Evolutionary conservation across 1,140 invertebrate species (phyloP).

Genomic region (Bursaphelenchus mucronatus): DNA sequence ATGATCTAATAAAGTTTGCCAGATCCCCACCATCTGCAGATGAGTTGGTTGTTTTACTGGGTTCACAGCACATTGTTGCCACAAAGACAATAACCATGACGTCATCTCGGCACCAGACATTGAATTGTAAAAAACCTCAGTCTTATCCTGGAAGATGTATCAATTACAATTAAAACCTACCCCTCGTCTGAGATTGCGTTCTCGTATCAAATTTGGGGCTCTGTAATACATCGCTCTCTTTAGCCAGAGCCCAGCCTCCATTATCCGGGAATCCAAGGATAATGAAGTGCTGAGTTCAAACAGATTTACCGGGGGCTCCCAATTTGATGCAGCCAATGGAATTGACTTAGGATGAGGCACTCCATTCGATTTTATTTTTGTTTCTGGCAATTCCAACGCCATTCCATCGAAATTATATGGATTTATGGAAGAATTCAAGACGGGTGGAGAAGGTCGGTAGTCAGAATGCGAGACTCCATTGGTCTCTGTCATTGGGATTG

Average conservation of each 20-base stretch:
- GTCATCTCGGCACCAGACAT: conserved; percentile 71
- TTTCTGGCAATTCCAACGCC: conserved; percentile 19
- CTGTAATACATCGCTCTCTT: conserved; percentile 37
- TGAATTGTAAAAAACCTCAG: conserved; percentile 24
- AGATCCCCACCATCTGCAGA: conserved; percentile 74
- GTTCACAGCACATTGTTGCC: conserved; percentile 41
- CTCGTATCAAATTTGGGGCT: conserved; percentile 37
- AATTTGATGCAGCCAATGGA: background rate
- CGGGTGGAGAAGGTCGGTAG: too few relatives aligned
- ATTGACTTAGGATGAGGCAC: too few relatives aligned
- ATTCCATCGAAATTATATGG: conserved; percentile 18
- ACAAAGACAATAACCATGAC: conserved; percentile 69
- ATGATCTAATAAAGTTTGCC: conserved; percentile 78
- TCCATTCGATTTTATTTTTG: background rate
- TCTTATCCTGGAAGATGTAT: conserved; percentile 16
- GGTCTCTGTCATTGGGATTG: too few relatives aligned
- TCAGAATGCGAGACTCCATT: too few relatives aligned
- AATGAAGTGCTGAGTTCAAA: conserved; percentile 42
- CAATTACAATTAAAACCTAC: conserved; percentile 26
- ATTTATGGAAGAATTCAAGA: too few relatives aligned
- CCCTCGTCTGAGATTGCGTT: conserved; percentile 32
- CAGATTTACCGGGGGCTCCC: conserved; percentile 27
- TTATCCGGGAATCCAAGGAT: conserved; percentile 39
- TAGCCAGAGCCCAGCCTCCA: conserved; percentile 37
- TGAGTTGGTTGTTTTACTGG: conserved; percentile 66